Conservation (phyloP, 1,140 invertebrate species). For the Dendrolimus punctatus region DNA sequence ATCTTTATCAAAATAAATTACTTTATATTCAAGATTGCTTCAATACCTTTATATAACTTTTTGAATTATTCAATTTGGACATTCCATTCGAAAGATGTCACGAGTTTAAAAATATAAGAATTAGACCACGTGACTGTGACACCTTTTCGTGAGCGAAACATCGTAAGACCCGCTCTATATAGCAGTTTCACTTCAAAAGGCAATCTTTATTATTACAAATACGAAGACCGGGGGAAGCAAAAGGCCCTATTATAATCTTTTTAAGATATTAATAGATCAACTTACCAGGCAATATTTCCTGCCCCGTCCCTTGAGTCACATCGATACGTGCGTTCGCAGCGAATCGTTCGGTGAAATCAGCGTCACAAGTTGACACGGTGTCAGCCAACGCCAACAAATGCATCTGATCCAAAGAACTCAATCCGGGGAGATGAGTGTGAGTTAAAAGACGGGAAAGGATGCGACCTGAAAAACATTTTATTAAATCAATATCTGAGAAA, state of each 20-base stretch:
- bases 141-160: too few relatives aligned
- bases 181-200: too few relatives aligned
- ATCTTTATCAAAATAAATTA: too few relatives aligned
- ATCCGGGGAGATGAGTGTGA: slow-evolving; percentile 95
- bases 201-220: too few relatives aligned
- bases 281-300: slow-evolving; percentile 73
- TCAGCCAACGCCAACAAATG: slow-evolving; percentile 97
- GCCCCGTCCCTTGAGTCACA: slow-evolving; percentile 61
- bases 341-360: slow-evolving; percentile 88
- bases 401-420: slow-evolving; percentile 99
- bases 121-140: too few relatives aligned
- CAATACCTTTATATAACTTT: too few relatives aligned
- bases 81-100: too few relatives aligned
- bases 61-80: too few relatives aligned
- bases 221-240: too few relatives aligned
- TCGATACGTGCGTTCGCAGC: slow-evolving; percentile 83
- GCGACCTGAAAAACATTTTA: slow-evolving; percentile 64
- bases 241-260: neutral
- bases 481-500: slow-evolving; percentile 1
- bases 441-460: slow-evolving; percentile 91
- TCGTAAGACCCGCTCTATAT: too few relatives aligned
- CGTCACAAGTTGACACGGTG: slow-evolving; percentile 95
- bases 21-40: too few relatives aligned
- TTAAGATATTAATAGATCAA: neutral
- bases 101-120: too few relatives aligned